Conservation (phyloP, 2,113 vertebrate species). For the Aix galericulata region DNA sequence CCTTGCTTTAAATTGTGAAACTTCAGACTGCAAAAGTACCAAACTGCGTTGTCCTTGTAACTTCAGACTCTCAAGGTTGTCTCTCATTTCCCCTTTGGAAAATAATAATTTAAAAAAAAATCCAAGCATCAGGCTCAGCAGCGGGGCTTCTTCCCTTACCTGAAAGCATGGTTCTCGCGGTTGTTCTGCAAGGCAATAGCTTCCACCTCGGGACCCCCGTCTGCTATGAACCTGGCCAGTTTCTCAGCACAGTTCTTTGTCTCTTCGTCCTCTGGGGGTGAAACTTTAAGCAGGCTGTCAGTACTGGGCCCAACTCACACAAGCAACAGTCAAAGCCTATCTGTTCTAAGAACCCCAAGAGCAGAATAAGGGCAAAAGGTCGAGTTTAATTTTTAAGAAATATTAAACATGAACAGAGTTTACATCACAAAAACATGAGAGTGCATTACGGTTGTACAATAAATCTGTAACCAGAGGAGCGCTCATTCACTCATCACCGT, state of each 20-base stretch:
- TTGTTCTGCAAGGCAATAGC: slow-evolving; percentile 90
- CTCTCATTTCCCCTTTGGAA: no score
- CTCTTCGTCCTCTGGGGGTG: slow-evolving; percentile 94
- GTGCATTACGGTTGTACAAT: neutral
- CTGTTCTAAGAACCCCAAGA: slow-evolving; percentile 88
- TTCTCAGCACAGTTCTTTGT: slow-evolving; percentile 89
- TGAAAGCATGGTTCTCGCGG: slow-evolving; percentile 89
- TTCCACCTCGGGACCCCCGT: slow-evolving; percentile 93
- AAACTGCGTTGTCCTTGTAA: no score
- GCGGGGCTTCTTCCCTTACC: slow-evolving; percentile 66
- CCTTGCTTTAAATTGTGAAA: neutral
- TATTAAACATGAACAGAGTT: slow-evolving; percentile 58
- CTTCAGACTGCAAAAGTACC: neutral
- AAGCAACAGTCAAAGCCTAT: slow-evolving; percentile 89
- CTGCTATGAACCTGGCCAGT: slow-evolving; percentile 90
- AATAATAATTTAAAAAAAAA: neutral
- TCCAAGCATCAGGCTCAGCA: neutral
- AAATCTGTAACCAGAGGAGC: neutral
- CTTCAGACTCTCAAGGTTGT: neutral
- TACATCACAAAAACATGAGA: neutral
- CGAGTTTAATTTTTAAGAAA: slow-evolving; percentile 70
- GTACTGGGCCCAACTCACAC: slow-evolving; percentile 94
- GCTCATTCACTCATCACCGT: neutral
- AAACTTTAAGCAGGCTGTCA: slow-evolving; percentile 99
- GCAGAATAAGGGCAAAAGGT: slow-evolving; percentile 78